Evolutionary conservation across 2,888 invertebrate species (phyloP).

Genomic region (Dryobotodes eremita): DNA sequence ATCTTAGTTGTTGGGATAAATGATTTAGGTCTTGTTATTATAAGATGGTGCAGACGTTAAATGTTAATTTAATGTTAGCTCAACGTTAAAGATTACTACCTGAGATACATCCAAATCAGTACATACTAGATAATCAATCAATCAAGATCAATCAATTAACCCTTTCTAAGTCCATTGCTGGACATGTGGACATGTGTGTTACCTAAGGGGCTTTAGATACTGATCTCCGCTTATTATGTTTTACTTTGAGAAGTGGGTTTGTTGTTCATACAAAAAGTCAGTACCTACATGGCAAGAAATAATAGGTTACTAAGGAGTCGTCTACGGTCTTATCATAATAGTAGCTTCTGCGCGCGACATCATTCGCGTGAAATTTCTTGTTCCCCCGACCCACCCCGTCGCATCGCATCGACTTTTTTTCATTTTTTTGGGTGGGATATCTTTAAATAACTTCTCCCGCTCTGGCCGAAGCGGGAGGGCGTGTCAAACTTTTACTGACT

Average conservation of each 20-base stretch:
- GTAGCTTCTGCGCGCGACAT: no score
- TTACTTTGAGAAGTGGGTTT: conserved; percentile 1
- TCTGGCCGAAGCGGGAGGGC: no score
- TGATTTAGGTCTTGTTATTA: not conserved
- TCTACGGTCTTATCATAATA: not conserved
- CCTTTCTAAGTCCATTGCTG: conserved; percentile 13
- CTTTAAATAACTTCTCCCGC: no score
- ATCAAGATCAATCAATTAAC: conserved; percentile 52
- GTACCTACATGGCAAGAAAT: not conserved
- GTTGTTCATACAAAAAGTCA: not conserved
- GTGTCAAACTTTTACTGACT: no score
- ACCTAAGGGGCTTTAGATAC: conserved; percentile 35
- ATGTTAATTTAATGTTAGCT: not conserved
- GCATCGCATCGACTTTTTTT: no score
- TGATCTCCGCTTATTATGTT: conserved; percentile 36
- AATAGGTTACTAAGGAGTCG: not conserved
- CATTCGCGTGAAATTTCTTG: no score
- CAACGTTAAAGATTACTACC: not conserved
- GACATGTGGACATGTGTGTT: conserved; percentile 37
- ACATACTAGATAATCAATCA: conserved; percentile 47
- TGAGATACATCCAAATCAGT: conserved; percentile 42
- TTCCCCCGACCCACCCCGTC: no score
- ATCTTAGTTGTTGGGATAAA: not conserved
- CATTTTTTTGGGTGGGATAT: no score
- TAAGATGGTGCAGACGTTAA: not conserved